Conservation (phyloP, 2,797 vertebrate genomes). For the Columba guinea region DNA sequence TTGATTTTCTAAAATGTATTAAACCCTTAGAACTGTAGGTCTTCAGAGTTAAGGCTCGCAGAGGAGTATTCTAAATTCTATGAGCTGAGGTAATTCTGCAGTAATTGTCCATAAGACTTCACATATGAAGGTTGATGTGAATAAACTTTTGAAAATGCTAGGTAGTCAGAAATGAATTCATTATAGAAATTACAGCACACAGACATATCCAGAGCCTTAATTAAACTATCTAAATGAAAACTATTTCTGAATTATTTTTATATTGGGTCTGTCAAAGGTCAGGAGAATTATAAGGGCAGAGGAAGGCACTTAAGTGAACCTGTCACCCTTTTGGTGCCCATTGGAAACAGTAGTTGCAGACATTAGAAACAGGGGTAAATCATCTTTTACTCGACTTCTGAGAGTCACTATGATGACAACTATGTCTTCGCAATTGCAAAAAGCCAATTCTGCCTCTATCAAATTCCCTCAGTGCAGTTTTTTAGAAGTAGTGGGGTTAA, state of each 20-base stretch:
- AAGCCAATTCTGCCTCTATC: not conserved
- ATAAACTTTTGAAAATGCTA: slow-evolving; percentile 32
- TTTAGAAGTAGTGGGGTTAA: not conserved
- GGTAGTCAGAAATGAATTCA: not conserved
- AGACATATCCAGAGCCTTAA: not conserved
- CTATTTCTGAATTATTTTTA: not conserved
- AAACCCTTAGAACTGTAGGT: not conserved
- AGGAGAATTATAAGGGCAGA: not conserved
- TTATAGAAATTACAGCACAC: not conserved
- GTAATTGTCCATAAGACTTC: not conserved
- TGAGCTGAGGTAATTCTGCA: not conserved
- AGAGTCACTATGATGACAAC: not conserved
- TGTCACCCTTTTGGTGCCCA: not conserved
- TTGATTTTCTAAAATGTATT: not conserved
- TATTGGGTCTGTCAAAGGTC: not conserved
- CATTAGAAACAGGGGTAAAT: not conserved
- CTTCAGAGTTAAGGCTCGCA: not conserved
- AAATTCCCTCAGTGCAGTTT: not conserved
- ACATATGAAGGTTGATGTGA: not conserved
- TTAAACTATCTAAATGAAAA: not conserved
- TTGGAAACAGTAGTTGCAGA: not conserved
- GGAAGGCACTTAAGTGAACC: not conserved
- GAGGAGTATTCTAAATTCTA: not conserved
- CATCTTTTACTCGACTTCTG: not conserved
- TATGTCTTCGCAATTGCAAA: not conserved